Evolutionary conservation across 2,888 invertebrate genomes (phyloP).

Genomic region (Sipha maydis): DNA sequence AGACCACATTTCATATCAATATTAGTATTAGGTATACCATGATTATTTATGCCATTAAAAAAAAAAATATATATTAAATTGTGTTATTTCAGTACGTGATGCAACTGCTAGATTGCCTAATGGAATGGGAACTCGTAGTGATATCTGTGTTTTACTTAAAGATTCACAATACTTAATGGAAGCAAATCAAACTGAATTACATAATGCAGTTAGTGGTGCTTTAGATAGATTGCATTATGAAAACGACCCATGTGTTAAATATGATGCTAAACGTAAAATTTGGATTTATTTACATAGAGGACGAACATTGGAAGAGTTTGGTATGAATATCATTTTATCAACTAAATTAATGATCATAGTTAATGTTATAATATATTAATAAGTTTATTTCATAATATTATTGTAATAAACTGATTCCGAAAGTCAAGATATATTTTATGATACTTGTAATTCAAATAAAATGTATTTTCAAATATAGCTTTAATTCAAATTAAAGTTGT

Average conservation of each 20-base stretch:
- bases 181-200: slow-evolving; percentile 74
- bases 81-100: slow-evolving; percentile 77
- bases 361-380: not conserved
- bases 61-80: not conserved
- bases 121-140: slow-evolving; percentile 91
- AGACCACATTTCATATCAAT: slow-evolving; percentile 92
- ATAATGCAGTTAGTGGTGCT: slow-evolving; percentile 89
- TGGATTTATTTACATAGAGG: slow-evolving; percentile 95
- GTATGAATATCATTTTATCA: slow-evolving; percentile 67
- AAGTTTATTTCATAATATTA: too few species aligned
- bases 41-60: not conserved
- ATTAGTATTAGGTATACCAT: slow-evolving; percentile 75
- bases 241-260: slow-evolving; percentile 92
- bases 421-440: too few species aligned
- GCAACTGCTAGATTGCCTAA: slow-evolving; percentile 93
- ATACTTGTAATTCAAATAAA: too few species aligned
- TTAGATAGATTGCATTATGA: slow-evolving; percentile 90
- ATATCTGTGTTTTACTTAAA: slow-evolving; percentile 87
- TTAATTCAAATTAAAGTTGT: too few species aligned
- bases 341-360: not conserved
- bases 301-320: slow-evolving; percentile 75
- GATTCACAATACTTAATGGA: slow-evolving; percentile 71
- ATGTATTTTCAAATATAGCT: too few species aligned
- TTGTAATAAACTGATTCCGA: too few species aligned
- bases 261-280: slow-evolving; percentile 88